Conservation (phyloP, 92 coral and sea anemone genomes). For the Epizoanthus fatuus region DNA sequence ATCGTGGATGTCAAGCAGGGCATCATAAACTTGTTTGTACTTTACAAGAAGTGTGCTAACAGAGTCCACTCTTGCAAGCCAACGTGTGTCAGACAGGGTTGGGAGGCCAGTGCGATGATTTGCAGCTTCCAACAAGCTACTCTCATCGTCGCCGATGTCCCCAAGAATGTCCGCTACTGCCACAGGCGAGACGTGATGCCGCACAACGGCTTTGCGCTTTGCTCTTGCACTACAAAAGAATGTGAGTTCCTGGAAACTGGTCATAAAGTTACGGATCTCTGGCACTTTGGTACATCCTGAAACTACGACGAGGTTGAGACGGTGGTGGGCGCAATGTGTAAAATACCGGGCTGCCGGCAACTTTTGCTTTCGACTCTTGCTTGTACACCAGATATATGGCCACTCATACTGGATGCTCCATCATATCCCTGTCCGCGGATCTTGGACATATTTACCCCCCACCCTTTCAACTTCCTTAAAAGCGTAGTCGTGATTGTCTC, state of each 20-base stretch:
- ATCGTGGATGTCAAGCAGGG: conserved; percentile 55
- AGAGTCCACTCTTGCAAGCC: conserved; percentile 60
- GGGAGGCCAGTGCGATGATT: conserved; percentile 48
- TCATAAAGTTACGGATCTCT: conserved; percentile 59
- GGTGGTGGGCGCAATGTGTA: conserved; percentile 34
- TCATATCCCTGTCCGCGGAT: conserved; percentile 44
- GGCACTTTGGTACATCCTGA: conserved; percentile 34
- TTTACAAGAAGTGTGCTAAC: conserved; percentile 39
- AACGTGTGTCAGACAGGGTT: conserved; percentile 56
- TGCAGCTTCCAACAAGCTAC: conserved; percentile 45
- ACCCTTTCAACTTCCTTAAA: conserved; percentile 27
- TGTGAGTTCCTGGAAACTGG: conserved; percentile 55
- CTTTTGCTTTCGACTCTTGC: conserved; percentile 27
- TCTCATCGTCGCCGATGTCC: conserved; percentile 33
- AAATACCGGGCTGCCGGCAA: conserved; percentile 30
- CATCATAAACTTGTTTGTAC: conserved; percentile 42
- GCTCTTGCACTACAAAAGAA: conserved; percentile 62
- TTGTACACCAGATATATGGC: conserved; percentile 19
- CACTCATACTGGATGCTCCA: conserved; percentile 32
- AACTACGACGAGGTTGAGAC: conserved; percentile 21
- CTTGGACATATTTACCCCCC: conserved; percentile 39
- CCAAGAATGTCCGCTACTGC: conserved; percentile 49
- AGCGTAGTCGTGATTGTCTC: conserved; percentile 47
- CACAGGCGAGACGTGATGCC: conserved; percentile 38
- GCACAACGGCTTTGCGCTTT: conserved; percentile 52